Conservation (phyloP, 2,888 invertebrate genomes). For the Dysmachus trigonus region DNA sequence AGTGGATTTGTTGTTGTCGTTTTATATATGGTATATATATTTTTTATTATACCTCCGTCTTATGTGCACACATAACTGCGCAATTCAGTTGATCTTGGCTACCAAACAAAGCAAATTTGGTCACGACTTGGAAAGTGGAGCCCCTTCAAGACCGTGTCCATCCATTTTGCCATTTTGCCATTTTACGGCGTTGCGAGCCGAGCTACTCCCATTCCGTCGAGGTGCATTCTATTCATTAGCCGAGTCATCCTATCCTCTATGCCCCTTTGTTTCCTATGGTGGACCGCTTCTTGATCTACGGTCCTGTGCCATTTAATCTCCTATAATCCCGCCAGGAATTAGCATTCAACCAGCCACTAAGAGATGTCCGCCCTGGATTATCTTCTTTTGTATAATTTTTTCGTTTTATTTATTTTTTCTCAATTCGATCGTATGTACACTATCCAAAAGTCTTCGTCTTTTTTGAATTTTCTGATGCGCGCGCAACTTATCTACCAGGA, state of each 20-base stretch:
- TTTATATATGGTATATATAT: background rate
- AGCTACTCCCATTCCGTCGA: slow-evolving; percentile 40
- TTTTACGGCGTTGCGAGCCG: background rate
- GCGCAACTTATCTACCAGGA: too few relatives aligned
- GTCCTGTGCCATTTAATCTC: slow-evolving; percentile 30
- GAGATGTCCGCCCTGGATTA: slow-evolving; percentile 17
- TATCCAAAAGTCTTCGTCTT: too few relatives aligned
- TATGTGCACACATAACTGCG: slow-evolving; percentile 13
- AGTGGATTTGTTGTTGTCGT: background rate
- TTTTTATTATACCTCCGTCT: background rate
- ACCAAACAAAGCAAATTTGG: slow-evolving; percentile 32
- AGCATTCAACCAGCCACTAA: slow-evolving; percentile 32
- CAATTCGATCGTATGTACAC: too few relatives aligned
- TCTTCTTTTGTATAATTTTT: background rate
- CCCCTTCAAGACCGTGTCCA: slow-evolving; percentile 39
- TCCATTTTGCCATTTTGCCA: background rate
- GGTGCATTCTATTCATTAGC: slow-evolving; percentile 31
- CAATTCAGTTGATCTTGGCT: slow-evolving; percentile 21
- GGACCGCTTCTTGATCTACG: slow-evolving; percentile 16
- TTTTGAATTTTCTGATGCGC: too few relatives aligned
- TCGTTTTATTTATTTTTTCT: background rate
- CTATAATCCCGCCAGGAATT: slow-evolving; percentile 29
- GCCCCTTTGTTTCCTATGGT: slow-evolving; percentile 26
- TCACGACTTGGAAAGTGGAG: slow-evolving; percentile 39
- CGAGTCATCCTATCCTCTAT: too few relatives aligned